Percentiles rank a stretch among this genome's conserved stretches.
phyloP scores from a whole-genome alignment of 1,140 invertebrate species.

The Battus philenor region DNA sequence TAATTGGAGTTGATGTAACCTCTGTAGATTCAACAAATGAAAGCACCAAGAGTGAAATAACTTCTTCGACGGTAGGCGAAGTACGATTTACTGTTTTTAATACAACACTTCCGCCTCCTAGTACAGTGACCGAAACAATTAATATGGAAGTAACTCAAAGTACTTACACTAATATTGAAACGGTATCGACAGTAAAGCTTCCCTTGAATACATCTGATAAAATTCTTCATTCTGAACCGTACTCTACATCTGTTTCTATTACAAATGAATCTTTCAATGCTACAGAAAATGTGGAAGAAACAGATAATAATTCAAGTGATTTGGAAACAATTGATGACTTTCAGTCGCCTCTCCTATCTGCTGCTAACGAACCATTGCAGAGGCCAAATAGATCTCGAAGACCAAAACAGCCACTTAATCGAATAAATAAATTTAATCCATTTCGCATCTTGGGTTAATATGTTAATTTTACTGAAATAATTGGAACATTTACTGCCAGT shows the following conservation, averaged over 20 bases:
- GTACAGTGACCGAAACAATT: background rate
- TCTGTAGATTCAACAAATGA: no score
- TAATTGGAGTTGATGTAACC: no score
- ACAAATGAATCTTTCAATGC: slow-evolving; percentile 6
- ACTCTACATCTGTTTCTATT: background rate
- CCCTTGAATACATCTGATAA: no score
- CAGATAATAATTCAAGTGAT: slow-evolving; percentile 10
- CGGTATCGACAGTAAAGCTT: background rate
- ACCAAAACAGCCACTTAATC: slow-evolving; percentile 39
- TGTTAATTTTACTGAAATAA: slow-evolving; percentile 16
- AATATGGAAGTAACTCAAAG: background rate
- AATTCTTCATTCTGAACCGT: background rate
- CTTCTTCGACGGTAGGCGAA: slow-evolving; percentile 1
- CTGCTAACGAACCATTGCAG: slow-evolving; percentile 54
- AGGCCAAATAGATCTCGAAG: slow-evolving; percentile 54
- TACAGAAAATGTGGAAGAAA: slow-evolving; percentile 9
- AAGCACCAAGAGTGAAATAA: background rate
- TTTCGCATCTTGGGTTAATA: slow-evolving; percentile 67
- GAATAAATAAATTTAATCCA: slow-evolving; percentile 61
- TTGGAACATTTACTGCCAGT: slow-evolving; percentile 39
- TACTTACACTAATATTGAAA: background rate
- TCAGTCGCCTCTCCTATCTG: slow-evolving; percentile 61
- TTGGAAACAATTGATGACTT: slow-evolving; percentile 43
- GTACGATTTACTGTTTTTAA: background rate
- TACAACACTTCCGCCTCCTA: background rate